Evolutionary conservation across 2,113 vertebrate species (phyloP).

Genomic region (Malurus cyaneus): DNA sequence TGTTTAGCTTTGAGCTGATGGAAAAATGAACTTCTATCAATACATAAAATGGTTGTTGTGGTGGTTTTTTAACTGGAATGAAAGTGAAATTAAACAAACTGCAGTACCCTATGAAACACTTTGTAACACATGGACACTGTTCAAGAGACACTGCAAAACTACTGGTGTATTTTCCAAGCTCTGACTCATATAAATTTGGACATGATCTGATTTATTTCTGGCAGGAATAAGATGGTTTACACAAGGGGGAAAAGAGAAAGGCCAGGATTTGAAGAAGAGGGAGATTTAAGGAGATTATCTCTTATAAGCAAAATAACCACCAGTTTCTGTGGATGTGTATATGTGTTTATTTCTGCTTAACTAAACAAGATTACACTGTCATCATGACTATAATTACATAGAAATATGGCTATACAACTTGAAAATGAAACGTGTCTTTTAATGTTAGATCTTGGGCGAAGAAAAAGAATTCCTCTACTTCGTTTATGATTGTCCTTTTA

Average conservation of each 20-base stretch:
- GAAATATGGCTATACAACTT: neutral
- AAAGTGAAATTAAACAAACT: constrained; percentile 32
- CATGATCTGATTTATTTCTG: constrained; percentile 2
- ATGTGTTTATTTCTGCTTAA: neutral
- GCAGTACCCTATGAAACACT: neutral
- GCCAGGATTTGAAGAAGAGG: neutral
- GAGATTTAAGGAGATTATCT: neutral
- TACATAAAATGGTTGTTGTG: neutral
- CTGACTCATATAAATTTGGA: constrained; percentile 54
- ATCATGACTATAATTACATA: neutral
- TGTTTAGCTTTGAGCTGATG: neutral
- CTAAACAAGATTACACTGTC: neutral
- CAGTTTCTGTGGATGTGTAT: neutral
- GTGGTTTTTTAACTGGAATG: neutral
- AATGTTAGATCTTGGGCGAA: neutral
- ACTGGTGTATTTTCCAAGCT: neutral
- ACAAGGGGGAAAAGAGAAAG: neutral
- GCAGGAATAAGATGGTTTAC: neutral
- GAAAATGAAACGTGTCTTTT: neutral
- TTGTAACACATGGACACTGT: constrained; percentile 6
- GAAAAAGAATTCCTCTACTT: neutral
- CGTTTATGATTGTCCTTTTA: neutral
- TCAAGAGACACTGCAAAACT: constrained; percentile 47
- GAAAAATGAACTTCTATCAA: neutral
- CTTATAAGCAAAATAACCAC: neutral